Conservation (phyloP, 53 echinoderm and acorn worm species). For the Actinopyga echinites region DNA sequence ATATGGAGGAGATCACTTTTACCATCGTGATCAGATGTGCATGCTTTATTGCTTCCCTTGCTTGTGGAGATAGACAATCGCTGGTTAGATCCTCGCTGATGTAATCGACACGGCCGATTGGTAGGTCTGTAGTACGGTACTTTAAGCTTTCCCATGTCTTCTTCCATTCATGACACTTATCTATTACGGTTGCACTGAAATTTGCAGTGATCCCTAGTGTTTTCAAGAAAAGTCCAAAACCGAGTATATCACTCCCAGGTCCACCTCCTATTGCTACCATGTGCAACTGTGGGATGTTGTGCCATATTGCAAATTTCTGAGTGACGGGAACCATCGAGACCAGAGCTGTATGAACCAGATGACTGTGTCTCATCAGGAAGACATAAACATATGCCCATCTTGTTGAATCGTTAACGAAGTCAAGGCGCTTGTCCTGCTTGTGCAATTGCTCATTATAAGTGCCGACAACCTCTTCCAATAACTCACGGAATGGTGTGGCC, state of each 20-base stretch:
- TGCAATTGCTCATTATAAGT: neutral
- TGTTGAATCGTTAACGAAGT: neutral
- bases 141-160: slow-evolving; percentile 11
- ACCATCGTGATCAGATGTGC: slow-evolving; percentile 16
- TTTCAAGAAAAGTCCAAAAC: slow-evolving; percentile 21
- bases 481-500: neutral
- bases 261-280: slow-evolving; percentile 20
- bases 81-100: neutral
- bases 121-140: neutral
- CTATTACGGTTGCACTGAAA: neutral
- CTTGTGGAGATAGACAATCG: neutral
- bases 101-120: neutral
- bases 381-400: slow-evolving; percentile 38
- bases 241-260: neutral
- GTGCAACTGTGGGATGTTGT: neutral
- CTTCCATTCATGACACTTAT: slow-evolving; percentile 2
- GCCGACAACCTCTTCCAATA: neutral
- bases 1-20: slow-evolving; percentile 7
- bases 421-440: neutral
- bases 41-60: neutral
- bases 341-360: slow-evolving; percentile 1
- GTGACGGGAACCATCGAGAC: neutral
- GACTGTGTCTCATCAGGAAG: slow-evolving; percentile 29
- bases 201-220: neutral
- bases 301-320: neutral